Conservation (phyloP, 2,113 vertebrate species). For the Takifugu bimaculatus region DNA sequence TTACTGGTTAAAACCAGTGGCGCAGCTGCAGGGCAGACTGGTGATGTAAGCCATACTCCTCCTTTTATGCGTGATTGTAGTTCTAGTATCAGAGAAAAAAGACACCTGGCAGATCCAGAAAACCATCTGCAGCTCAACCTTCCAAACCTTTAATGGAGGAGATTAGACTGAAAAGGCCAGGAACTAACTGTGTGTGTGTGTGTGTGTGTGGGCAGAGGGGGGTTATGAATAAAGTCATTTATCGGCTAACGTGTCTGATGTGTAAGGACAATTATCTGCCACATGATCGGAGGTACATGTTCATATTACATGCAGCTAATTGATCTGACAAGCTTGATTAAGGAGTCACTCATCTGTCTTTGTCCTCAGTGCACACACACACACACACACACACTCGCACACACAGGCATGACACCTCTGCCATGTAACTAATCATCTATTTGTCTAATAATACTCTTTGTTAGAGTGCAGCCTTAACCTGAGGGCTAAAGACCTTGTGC, state of each 20-base stretch:
- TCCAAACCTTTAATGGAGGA: background rate
- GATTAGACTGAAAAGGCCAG: background rate
- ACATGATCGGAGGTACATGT: slow-evolving; percentile 29
- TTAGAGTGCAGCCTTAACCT: slow-evolving; percentile 52
- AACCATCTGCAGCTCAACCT: background rate
- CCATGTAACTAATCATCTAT: slow-evolving; percentile 49
- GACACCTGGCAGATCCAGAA: background rate
- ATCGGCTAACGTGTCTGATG: slow-evolving; percentile 21
- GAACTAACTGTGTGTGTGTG: background rate
- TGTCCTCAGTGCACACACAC: background rate
- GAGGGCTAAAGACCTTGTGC: slow-evolving; percentile 34
- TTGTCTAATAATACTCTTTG: slow-evolving; percentile 57
- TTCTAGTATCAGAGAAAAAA: too few species aligned
- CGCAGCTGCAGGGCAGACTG: background rate
- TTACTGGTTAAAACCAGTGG: slow-evolving; percentile 4
- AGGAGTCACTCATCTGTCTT: slow-evolving; percentile 26
- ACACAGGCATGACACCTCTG: slow-evolving; percentile 42
- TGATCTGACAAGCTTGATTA: slow-evolving; percentile 53
- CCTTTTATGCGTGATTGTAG: too few species aligned
- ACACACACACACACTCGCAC: background rate
- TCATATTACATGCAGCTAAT: slow-evolving; percentile 46
- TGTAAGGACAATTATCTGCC: slow-evolving; percentile 30
- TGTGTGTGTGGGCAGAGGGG: background rate
- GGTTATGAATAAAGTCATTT: background rate
- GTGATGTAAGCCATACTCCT: too few species aligned